Evolutionary conservation across 2,113 vertebrate genomes (phyloP), one percentile per base, ranked within the genome.

Genomic region (Willisornis vidua): DNA sequence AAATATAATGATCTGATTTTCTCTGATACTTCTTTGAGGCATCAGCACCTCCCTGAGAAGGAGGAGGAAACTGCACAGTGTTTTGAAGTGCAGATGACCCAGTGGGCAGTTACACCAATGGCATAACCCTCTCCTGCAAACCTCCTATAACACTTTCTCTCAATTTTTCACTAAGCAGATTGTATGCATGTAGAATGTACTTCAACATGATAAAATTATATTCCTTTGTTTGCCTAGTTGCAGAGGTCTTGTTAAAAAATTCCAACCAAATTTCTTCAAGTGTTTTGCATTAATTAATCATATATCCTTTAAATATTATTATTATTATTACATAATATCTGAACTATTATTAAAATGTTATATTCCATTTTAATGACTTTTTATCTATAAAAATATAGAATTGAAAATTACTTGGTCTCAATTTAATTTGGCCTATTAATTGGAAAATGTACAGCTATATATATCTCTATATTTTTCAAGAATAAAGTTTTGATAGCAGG

Each of bases 11-110:
- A 18, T 5, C 14, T 33, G 6, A 58, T 62, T 92, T 79, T 63
- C 4, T 25, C 45, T 43, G 23, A 25, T 58, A 37, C 43, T 94
- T 96, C 86, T 81, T 37, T 96, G 90, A 95, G 39, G 85, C 80
- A 58, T 63, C 76, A 97, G 93, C 90, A 92, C 94, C 96, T 96
- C 97, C 86, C 46, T 92, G 89, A 96, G 96, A 96, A 96, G 62
- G 24, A 89, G 45, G 51, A 83, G 29, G 62, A 91, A 96, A 96
- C 76, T 93, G 86, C 93, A 28, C 93, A 28, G 10, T 35, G 14
- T 67, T 84, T 68, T 66, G 23, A 55, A 70, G 26, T 25, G 48
- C 7, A 35, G 58, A 54, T 67, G 73, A 76, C 59, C 52, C 48
- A 90, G n/a, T 31, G 58, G 24, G 28, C 43, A 87, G 20, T 26